These are phyloP conservation scores for Sebastes nivosus DNA, from an alignment of 2,797 vertebrate genomes.

Conservation along the genomic window DNA sequence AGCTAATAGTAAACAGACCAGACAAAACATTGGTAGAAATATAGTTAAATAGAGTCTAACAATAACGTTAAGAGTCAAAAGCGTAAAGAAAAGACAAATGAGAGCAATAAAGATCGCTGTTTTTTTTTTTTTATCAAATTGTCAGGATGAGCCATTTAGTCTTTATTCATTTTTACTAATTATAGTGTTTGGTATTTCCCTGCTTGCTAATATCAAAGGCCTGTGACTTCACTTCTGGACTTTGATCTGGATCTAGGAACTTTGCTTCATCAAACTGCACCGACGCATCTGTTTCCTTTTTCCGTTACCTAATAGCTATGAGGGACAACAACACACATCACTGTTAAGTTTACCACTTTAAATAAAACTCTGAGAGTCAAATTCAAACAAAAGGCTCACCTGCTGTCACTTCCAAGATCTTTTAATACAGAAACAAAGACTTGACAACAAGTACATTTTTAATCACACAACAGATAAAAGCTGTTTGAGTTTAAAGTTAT, in stretches of 20 bases:
- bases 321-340: background rate
- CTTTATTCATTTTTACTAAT: background rate
- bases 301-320: constrained; percentile 12
- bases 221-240: background rate
- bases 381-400: background rate
- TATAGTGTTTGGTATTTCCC: background rate
- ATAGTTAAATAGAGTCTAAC: background rate
- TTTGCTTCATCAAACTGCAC: constrained; percentile 4
- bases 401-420: background rate
- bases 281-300: constrained; percentile 24
- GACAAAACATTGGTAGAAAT: background rate
- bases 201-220: background rate
- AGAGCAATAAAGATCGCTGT: background rate
- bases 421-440: background rate
- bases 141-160: background rate
- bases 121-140: background rate
- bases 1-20: background rate
- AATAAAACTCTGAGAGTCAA: background rate
- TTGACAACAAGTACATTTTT: background rate
- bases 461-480: background rate
- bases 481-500: background rate
- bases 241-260: constrained; percentile 20
- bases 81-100: background rate
- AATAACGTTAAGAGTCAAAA: background rate
- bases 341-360: background rate